phyloP scores from a whole-genome alignment of 2,797 vertebrate genomes.

The Valencia hispanica region DNA sequence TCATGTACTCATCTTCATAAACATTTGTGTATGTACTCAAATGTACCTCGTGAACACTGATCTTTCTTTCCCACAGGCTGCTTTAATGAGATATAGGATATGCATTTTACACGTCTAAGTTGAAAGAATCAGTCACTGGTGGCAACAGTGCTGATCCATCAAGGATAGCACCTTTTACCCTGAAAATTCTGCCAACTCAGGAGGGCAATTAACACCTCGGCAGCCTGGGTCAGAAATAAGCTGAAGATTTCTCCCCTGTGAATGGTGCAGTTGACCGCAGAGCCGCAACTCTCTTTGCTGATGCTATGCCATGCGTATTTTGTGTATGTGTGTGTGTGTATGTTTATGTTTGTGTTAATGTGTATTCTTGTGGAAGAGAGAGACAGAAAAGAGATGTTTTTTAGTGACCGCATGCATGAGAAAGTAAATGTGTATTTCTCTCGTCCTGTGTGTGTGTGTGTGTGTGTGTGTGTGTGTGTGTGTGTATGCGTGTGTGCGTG shows the following conservation, averaged over 20 bases:
- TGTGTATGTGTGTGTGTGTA: conserved; percentile 36
- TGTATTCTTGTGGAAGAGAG: conserved; percentile 27
- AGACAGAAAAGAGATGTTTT: conserved; percentile 17
- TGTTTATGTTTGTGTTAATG: conserved; percentile 29
- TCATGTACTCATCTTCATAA: conserved; percentile 26
- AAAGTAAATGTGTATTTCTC: conserved; percentile 29
- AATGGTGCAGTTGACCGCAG: conserved; percentile 60
- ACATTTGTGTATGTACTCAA: conserved; percentile 6
- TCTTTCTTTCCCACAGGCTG: conserved; percentile 62
- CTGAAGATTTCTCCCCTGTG: conserved; percentile 84
- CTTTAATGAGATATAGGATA: conserved; percentile 89
- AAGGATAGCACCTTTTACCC: conserved; percentile 91
- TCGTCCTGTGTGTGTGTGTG: conserved; percentile 46
- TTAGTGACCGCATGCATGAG: conserved; percentile 41
- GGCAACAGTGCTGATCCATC: conserved; percentile 92
- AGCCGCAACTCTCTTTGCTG: conserved; percentile 70
- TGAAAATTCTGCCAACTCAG: conserved; percentile 88
- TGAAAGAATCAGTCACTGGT: conserved; percentile 87
- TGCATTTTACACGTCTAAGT: conserved; percentile 84
- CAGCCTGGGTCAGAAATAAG: conserved; percentile 85
- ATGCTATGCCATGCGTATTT: conserved; percentile 56
- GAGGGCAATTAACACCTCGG: conserved; percentile 91
- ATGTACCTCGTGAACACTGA: conserved; percentile 4
- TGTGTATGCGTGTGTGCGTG: conserved; percentile 52
- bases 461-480: conserved; percentile 51